phyloP scores from a whole-genome alignment of 2,888 invertebrate genomes.

The Trissonchulus sp. region DNA sequence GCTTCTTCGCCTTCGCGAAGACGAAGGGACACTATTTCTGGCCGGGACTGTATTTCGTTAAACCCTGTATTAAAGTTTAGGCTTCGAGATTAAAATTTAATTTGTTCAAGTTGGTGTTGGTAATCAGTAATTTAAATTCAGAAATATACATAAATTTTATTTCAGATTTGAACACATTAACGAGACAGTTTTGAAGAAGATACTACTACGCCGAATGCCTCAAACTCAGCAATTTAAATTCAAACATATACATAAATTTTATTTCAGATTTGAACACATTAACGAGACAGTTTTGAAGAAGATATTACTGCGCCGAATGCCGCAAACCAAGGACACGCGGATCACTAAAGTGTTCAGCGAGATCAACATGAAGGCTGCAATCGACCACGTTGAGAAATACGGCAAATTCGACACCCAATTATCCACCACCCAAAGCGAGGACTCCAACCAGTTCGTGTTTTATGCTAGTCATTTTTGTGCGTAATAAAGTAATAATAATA shows the following conservation, averaged over 20 bases:
- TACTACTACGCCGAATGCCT: background rate
- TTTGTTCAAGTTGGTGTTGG: no score
- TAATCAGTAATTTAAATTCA: no score
- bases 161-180: slow-evolving; percentile 6
- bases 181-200: background rate
- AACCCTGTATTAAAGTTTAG: no score
- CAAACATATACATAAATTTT: background rate
- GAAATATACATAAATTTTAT: background rate
- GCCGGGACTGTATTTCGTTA: no score
- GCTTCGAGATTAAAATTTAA: background rate
- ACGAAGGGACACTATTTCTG: no score
- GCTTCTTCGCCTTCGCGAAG: no score
- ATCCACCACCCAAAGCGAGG: no score
- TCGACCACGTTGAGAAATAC: slow-evolving; percentile 1
- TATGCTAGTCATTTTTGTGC: no score
- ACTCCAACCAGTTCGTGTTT: no score
- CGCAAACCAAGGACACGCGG: background rate
- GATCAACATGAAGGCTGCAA: slow-evolving; percentile 1
- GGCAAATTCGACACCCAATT: background rate
- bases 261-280: slow-evolving; percentile 4
- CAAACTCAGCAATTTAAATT: no score
- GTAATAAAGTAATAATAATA: no score
- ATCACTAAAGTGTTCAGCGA: background rate
- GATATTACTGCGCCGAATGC: background rate
- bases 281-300: background rate